Evolutionary conservation across 2,797 vertebrate genomes (phyloP), one percentile per base, ranked within the genome.

Genomic region (Rhabdophis nuchalis): DNA sequence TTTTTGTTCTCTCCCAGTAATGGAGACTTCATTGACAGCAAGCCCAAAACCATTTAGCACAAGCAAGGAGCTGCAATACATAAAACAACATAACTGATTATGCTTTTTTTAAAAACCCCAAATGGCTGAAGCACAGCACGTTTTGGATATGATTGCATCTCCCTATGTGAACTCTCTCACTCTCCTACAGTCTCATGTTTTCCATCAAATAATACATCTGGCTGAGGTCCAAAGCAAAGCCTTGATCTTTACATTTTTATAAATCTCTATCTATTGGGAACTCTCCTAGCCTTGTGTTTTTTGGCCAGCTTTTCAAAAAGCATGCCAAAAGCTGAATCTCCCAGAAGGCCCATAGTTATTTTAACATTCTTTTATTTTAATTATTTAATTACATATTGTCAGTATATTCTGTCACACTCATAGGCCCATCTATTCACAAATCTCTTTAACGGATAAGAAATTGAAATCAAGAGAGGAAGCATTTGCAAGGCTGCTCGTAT

Each of bases 11-110:
- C 93, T 87, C 91, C 77, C 77, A 68, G 91, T 89, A 93, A 94
- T 92, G 88, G 95, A 94, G 93, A 91, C 85, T 94, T 95, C 92
- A 94, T 85, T 95, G 96, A 95, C 94, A 93, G 95, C 90, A 96
- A 96, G 95, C 20, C 87, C 95, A 95, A 94, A 94, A 96, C 68
- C 77, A 91, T 90, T 94, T 94, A 95, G 95, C 92, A 93, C 93
- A 93, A 95, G 94, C 93, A 96, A 94, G 52, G 93, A 92, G 82
- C 64, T 92, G 58, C 36, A 72, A 88, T 85, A 68, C 54, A 46
- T 77, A 85, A 60, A 92, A 87, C 82, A 93, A 93, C 94, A 94
- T 64, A 93, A 64, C 86, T 90, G 50, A 27, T 88, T 90, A 61
- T 90, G 89, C 90, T 86, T 88, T 88, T 77, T 77, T 58, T 82